Percentiles rank a stretch among this genome's conserved stretches.
Evolutionary conservation across 92 coral and sea anemone species (phyloP).

Genomic region (Nematostella vectensis): DNA sequence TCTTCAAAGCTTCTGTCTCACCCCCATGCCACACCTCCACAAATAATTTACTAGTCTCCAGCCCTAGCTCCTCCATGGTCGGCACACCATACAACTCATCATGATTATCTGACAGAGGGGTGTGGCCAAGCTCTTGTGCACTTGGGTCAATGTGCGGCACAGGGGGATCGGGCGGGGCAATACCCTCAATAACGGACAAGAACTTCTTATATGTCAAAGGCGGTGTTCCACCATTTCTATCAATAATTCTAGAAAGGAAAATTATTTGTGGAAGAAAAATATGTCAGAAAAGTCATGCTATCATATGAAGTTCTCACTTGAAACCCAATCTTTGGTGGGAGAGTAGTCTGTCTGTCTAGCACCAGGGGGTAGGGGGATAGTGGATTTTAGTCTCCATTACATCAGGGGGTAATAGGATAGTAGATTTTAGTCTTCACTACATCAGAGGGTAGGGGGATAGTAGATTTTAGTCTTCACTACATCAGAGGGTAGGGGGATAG

Average conservation of each 20-base stretch:
- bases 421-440: no score
- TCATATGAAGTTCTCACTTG: no score
- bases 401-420: no score
- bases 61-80: constrained; percentile 59
- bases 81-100: constrained; percentile 70
- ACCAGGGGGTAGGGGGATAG: no score
- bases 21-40: constrained; percentile 76
- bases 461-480: no score
- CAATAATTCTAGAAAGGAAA: constrained; percentile 32
- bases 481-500: no score
- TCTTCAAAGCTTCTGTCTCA: constrained; percentile 67
- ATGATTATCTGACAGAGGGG: constrained; percentile 56
- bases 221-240: constrained; percentile 51
- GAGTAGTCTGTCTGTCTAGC: no score
- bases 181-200: constrained; percentile 45
- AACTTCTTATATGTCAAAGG: constrained; percentile 74
- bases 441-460: no score
- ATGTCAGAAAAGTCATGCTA: not conserved
- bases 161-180: constrained; percentile 69
- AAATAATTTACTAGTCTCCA: constrained; percentile 22
- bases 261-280: not conserved
- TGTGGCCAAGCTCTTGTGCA: constrained; percentile 34
- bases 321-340: no score
- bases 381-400: no score
- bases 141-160: constrained; percentile 33